These are phyloP conservation scores for Ceratosolen fusciceps DNA, from an alignment of 1,140 invertebrate species.

Conservation along the genomic window DNA sequence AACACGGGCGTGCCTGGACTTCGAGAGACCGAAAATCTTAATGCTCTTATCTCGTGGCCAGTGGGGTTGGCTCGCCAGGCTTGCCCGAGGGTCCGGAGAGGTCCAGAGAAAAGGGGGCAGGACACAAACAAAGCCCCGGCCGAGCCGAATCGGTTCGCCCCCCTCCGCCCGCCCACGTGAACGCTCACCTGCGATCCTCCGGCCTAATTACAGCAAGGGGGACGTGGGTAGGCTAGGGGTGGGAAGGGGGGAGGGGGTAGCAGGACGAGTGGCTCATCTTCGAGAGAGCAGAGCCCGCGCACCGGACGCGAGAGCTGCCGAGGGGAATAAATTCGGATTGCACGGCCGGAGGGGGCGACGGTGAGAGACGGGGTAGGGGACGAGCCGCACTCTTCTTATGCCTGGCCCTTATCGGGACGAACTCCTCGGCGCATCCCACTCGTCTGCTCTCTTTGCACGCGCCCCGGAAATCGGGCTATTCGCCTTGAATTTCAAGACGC, in stretches of 20 bases:
- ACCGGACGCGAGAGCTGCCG: neutral
- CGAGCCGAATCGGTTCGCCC: constrained; percentile 7
- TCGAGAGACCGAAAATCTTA: constrained; percentile 20
- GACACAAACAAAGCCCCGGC: neutral
- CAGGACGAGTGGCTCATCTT: constrained; percentile 10
- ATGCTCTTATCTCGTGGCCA: constrained; percentile 28
- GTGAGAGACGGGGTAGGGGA: neutral
- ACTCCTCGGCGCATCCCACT: neutral
- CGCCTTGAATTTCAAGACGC: constrained; percentile 60
- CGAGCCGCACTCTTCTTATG: too few species aligned
- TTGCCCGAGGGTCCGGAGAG: too few species aligned
- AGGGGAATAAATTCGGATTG: constrained; percentile 37
- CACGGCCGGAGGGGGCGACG: neutral
- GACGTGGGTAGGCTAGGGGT: too few species aligned
- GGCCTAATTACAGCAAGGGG: constrained; percentile 38
- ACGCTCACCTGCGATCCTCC: neutral
- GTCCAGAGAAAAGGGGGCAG: too few species aligned
- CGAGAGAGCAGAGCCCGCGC: neutral
- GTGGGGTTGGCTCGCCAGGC: too few species aligned
- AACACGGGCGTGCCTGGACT: neutral
- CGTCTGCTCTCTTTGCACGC: neutral
- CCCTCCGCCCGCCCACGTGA: neutral
- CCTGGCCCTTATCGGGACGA: neutral
- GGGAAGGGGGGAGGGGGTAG: too few species aligned
- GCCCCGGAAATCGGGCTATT: constrained; percentile 51